phyloP scores from a whole-genome alignment of 2,888 invertebrate genomes.

The Thera britannica region DNA sequence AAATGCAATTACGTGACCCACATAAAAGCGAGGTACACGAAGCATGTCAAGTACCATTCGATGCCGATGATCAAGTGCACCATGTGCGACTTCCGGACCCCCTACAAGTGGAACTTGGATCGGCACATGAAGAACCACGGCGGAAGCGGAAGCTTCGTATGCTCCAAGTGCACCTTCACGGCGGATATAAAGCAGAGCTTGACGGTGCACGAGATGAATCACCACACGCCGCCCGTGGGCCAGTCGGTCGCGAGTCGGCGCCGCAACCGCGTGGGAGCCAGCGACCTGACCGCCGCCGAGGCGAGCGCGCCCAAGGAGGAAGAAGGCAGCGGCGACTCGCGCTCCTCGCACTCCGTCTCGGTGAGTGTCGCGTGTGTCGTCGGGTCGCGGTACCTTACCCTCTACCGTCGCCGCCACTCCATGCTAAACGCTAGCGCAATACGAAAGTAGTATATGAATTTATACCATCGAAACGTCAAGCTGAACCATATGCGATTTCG shows the following conservation, averaged over 20 bases:
- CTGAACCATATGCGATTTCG: slow-evolving; percentile 1
- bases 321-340: slow-evolving; percentile 81
- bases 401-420: slow-evolving; percentile 45
- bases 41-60: slow-evolving; percentile 96
- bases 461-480: slow-evolving; percentile 1
- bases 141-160: slow-evolving; percentile 93
- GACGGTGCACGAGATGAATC: slow-evolving; percentile 96
- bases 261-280: slow-evolving; percentile 90
- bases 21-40: slow-evolving; percentile 94
- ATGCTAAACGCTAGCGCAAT: slow-evolving; percentile 3
- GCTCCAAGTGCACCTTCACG: slow-evolving; percentile 94
- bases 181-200: slow-evolving; percentile 96
- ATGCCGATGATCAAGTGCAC: slow-evolving; percentile 98
- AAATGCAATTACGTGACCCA: slow-evolving; percentile 97
- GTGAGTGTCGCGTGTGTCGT: slow-evolving; percentile 61
- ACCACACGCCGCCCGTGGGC: slow-evolving; percentile 92
- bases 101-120: slow-evolving; percentile 96
- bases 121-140: slow-evolving; percentile 97
- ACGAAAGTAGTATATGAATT: slow-evolving; percentile 3
- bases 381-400: slow-evolving; percentile 53
- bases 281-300: slow-evolving; percentile 81
- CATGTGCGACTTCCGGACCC: slow-evolving; percentile 96
- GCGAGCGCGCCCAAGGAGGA: slow-evolving; percentile 67
- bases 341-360: slow-evolving; percentile 73
- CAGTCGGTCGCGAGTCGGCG: slow-evolving; percentile 85